Conservation (phyloP, 2,113 vertebrate genomes). For the Copsychus sechellarum region DNA sequence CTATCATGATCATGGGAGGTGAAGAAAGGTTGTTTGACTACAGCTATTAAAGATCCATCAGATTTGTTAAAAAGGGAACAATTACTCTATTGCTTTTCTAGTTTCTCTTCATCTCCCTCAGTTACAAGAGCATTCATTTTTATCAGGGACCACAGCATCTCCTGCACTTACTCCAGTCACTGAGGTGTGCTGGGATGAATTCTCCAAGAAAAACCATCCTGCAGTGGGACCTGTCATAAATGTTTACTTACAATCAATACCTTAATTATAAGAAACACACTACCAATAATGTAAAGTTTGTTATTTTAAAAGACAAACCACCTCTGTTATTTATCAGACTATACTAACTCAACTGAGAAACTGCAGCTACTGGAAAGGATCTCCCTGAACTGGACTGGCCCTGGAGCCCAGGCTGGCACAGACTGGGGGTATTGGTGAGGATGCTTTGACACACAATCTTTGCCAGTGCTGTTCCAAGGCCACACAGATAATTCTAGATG, state of each 20-base stretch:
- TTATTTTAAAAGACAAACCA: not conserved
- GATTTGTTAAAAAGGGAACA: conserved; percentile 27
- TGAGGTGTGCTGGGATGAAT: not conserved
- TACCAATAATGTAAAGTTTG: not conserved
- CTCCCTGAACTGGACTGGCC: not conserved
- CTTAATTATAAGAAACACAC: not conserved
- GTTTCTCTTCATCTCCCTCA: not conserved
- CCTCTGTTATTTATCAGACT: not conserved
- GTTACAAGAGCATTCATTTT: not conserved
- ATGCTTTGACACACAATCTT: not conserved
- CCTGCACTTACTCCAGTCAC: not conserved
- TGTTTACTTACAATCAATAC: not conserved
- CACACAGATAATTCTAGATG: not conserved
- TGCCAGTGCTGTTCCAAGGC: not conserved
- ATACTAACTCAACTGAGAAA: not conserved
- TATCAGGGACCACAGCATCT: not conserved
- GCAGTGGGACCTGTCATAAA: not conserved
- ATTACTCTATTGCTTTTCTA: not conserved
- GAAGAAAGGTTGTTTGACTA: conserved; percentile 31
- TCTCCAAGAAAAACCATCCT: not conserved
- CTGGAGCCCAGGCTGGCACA: not conserved
- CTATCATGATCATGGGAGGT: conserved; percentile 14
- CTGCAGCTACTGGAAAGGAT: not conserved
- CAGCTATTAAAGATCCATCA: conserved; percentile 4
- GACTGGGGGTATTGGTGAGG: not conserved